Evolutionary conservation across 2,888 invertebrate genomes (phyloP).

Genomic region (Drosophila picticornis): DNA sequence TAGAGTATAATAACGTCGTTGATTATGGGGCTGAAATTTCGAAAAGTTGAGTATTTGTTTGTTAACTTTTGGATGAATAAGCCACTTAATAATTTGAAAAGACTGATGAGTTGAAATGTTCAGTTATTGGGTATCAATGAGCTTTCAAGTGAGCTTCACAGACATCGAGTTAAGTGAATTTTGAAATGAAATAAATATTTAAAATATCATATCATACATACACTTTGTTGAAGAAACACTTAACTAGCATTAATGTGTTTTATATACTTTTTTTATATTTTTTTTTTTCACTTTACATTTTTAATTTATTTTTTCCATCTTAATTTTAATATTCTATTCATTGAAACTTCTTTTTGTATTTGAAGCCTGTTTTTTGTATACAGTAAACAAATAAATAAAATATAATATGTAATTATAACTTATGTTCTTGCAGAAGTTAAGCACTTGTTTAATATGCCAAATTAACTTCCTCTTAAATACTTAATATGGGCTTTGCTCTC

Average conservation of each 20-base stretch:
- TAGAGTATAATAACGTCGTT: not conserved
- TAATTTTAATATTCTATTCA: not conserved
- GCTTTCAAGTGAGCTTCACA: not conserved
- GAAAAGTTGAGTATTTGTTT: conserved; percentile 11
- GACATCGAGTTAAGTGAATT: not conserved
- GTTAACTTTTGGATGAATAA: conserved; percentile 13
- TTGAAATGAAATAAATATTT: not conserved
- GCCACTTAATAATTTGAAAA: conserved; percentile 53
- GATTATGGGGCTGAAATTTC: not conserved
- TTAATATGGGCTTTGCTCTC: not conserved
- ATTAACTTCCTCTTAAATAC: not conserved
- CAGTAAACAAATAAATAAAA: not conserved
- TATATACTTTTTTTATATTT: not conserved
- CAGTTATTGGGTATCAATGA: conserved; percentile 28
- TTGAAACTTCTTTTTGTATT: not conserved
- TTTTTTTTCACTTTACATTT: not conserved
- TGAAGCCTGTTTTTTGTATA: not conserved
- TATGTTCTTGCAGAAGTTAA: not conserved
- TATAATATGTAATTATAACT: not conserved
- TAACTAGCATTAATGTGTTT: not conserved
- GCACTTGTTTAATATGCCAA: not conserved
- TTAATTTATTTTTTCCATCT: not conserved
- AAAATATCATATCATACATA: not conserved
- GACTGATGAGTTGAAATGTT: conserved; percentile 18
- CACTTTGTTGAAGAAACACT: not conserved